phyloP scores from a whole-genome alignment of 1,140 invertebrate genomes.

The Euwallacea similis region DNA sequence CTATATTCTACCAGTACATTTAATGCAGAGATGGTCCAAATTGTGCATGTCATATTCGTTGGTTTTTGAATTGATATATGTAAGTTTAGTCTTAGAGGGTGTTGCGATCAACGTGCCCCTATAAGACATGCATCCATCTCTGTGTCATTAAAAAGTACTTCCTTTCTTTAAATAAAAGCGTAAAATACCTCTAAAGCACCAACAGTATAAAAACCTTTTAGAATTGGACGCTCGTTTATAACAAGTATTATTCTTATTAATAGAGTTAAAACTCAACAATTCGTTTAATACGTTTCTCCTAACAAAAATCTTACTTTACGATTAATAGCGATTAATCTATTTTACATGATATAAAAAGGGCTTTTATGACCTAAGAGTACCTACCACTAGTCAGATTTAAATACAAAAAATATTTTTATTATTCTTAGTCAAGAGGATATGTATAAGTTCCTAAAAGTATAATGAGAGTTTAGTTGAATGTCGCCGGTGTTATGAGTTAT shows the following conservation, averaged over 20 bases:
- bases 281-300: too few species aligned
- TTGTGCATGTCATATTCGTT: conserved; percentile 7
- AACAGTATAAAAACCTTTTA: conserved; percentile 24
- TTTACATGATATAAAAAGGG: background rate
- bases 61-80: background rate
- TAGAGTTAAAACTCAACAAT: background rate
- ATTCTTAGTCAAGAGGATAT: conserved; percentile 17
- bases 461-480: background rate
- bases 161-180: conserved; percentile 13
- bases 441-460: conserved; percentile 13
- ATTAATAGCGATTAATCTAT: too few species aligned
- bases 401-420: conserved; percentile 28
- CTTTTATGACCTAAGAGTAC: background rate
- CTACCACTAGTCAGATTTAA: background rate
- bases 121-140: conserved; percentile 29
- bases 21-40: conserved; percentile 36
- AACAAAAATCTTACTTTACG: too few species aligned
- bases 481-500: background rate
- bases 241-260: background rate
- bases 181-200: conserved; percentile 25
- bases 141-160: conserved; percentile 30
- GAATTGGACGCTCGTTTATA: conserved; percentile 22
- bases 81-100: background rate
- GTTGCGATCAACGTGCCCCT: conserved; percentile 2
- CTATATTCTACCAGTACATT: conserved; percentile 7